A percentile compares a stretch with the other conserved stretches of the same genome.
These are phyloP conservation scores for Ceyx margarethae DNA, from an alignment of 2,113 vertebrate species.

Conservation along the genomic window DNA sequence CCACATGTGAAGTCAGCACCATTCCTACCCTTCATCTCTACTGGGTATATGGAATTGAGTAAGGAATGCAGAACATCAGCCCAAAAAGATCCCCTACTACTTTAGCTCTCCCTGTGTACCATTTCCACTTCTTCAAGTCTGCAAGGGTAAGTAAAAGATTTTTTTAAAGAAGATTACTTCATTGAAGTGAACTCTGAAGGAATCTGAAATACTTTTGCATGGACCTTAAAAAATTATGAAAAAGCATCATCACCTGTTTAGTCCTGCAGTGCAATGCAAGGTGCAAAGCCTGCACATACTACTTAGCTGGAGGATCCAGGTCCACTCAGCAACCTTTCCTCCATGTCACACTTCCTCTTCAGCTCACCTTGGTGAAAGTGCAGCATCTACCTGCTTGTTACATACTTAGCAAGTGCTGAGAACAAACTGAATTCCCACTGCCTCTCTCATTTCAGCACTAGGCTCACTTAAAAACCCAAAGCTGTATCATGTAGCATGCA, in stretches of 20 bases:
- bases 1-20: neutral
- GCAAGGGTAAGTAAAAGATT: neutral
- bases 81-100: neutral
- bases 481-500: slow-evolving; percentile 32
- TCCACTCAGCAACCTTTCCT: neutral
- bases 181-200: neutral
- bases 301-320: neutral
- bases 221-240: neutral
- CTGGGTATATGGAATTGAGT: neutral
- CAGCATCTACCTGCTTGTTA: neutral
- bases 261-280: neutral
- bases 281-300: neutral
- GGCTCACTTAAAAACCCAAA: slow-evolving; percentile 18
- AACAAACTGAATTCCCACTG: slow-evolving; percentile 18
- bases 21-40: neutral
- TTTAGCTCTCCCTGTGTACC: neutral
- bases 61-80: neutral
- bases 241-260: neutral
- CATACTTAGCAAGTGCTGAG: neutral
- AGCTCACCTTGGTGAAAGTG: neutral
- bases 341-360: neutral
- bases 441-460: slow-evolving; percentile 44
- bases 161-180: neutral
- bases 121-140: neutral
- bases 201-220: neutral